phyloP scores from a whole-genome alignment of 1,140 invertebrate species.

The Scaptomyza hsui region DNA sequence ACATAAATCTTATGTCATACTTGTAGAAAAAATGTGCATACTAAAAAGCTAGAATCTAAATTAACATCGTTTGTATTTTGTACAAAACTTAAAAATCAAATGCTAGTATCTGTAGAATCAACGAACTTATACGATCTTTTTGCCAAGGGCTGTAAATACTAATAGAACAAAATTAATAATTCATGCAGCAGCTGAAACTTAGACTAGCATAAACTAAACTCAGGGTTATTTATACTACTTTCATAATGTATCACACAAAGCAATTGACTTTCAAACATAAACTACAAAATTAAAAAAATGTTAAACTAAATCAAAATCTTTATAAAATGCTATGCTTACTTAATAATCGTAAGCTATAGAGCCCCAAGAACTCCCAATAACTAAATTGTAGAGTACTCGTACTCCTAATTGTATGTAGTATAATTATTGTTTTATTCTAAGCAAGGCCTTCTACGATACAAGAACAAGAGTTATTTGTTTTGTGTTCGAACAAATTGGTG shows the following conservation, averaged over 20 bases:
- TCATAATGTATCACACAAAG: slow-evolving; percentile 29
- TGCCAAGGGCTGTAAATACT: slow-evolving; percentile 56
- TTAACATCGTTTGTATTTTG: slow-evolving; percentile 15
- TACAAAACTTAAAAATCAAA: slow-evolving; percentile 60
- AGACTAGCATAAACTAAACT: slow-evolving; percentile 70
- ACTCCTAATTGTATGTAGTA: slow-evolving; percentile 48
- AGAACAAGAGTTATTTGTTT: slow-evolving; percentile 56
- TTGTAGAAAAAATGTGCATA: slow-evolving; percentile 34
- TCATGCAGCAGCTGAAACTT: slow-evolving; percentile 52
- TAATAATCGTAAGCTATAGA: slow-evolving; percentile 15
- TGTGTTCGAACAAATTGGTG: slow-evolving; percentile 59
- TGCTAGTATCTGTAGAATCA: slow-evolving; percentile 61
- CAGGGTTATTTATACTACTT: slow-evolving; percentile 62
- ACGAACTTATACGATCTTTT: slow-evolving; percentile 50
- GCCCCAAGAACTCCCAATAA: slow-evolving; percentile 5
- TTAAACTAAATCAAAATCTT: slow-evolving; percentile 65
- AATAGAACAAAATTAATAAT: slow-evolving; percentile 21
- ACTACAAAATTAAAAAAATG: slow-evolving; percentile 22
- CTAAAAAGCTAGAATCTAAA: slow-evolving; percentile 6
- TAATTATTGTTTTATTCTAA: slow-evolving; percentile 42
- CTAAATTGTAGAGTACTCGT: slow-evolving; percentile 33
- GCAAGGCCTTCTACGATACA: slow-evolving; percentile 37
- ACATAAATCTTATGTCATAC: slow-evolving; percentile 52
- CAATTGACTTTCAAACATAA: slow-evolving; percentile 45
- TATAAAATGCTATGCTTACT: slow-evolving; percentile 20